Percentiles rank a stretch among this genome's conserved stretches.
phyloP scores from a whole-genome alignment of 1,140 invertebrate genomes.

The Chironomus striatipennis region DNA sequence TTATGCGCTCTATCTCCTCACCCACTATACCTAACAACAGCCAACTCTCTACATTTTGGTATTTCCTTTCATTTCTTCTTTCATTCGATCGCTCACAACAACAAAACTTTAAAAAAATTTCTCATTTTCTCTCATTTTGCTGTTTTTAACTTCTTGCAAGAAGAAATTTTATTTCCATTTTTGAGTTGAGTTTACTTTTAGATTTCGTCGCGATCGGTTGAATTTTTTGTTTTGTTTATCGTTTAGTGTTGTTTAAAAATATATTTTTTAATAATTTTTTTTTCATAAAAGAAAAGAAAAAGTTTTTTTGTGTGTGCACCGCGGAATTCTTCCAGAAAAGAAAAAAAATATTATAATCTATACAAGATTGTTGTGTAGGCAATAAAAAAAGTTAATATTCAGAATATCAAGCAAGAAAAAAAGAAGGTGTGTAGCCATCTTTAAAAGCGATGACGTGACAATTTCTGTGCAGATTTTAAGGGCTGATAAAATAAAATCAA shows the following conservation, averaged over 20 bases:
- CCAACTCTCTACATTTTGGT: background rate
- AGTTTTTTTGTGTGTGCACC: background rate
- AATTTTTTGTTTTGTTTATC: background rate
- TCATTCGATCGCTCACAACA: background rate
- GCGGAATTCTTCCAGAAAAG: background rate
- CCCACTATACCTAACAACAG: too few species aligned
- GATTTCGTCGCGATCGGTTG: background rate
- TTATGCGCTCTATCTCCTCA: too few species aligned
- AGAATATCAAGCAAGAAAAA: too few species aligned
- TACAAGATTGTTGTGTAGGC: background rate
- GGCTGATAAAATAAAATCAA: background rate
- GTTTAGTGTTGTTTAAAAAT: background rate
- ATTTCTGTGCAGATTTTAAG: background rate
- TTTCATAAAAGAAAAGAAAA: background rate
- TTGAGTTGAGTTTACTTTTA: constrained; percentile 14
- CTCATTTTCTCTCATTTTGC: background rate
- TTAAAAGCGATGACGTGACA: constrained; percentile 17
- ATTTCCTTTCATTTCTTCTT: background rate
- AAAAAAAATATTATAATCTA: too few species aligned
- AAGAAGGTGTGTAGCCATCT: constrained; percentile 18
- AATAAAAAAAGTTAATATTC: constrained; percentile 12
- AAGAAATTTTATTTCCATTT: constrained; percentile 7
- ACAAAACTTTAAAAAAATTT: background rate
- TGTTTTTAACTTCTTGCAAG: background rate
- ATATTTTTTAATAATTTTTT: background rate